Conservation (phyloP, 1,140 invertebrate species). For the Meloidogyne floridensis region DNA sequence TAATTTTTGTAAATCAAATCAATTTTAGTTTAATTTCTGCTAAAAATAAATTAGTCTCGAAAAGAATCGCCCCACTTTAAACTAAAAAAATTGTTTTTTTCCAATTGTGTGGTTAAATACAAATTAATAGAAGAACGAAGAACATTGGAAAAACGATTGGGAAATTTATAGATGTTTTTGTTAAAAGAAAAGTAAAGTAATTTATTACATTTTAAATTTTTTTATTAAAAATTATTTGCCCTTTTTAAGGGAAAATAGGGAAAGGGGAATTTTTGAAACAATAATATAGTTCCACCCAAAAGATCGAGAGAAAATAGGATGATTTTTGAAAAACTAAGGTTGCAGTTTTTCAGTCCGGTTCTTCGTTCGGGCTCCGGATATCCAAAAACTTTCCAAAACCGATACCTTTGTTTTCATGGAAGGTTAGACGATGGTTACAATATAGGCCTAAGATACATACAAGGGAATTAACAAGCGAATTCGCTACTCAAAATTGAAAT, state of each 20-base stretch:
- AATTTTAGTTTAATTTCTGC: neutral
- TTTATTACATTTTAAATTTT: neutral
- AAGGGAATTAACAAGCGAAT: no score
- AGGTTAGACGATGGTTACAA: no score
- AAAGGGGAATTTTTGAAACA: neutral
- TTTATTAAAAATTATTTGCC: neutral
- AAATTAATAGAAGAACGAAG: neutral
- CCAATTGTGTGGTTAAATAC: neutral
- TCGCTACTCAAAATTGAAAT: no score
- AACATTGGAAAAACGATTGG: neutral
- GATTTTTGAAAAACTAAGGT: no score
- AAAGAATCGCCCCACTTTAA: conserved; percentile 2
- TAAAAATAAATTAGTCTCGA: neutral
- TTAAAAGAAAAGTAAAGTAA: no score
- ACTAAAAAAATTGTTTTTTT: neutral
- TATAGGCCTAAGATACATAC: no score
- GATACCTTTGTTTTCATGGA: no score
- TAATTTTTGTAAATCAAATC: neutral
- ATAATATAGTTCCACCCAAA: neutral
- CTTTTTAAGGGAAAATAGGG: neutral
- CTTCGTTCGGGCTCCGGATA: no score
- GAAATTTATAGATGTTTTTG: neutral
- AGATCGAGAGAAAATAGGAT: neutral
- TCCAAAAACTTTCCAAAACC: no score
- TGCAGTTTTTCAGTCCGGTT: no score